phyloP scores from a whole-genome alignment of 1,140 invertebrate genomes.

The Schmidtea mediterranea region DNA sequence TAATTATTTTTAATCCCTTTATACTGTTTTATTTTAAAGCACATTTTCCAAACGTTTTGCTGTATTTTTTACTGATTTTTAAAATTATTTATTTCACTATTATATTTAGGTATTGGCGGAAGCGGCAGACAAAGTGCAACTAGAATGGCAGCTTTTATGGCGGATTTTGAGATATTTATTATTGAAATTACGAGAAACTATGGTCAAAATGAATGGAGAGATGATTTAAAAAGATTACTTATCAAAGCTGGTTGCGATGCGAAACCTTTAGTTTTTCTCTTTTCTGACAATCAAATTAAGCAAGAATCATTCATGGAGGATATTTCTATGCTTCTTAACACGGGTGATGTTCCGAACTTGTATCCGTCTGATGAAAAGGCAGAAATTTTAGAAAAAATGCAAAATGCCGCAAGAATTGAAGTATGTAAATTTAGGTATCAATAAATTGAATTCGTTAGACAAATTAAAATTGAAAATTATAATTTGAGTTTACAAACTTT shows the following conservation, averaged over 20 bases:
- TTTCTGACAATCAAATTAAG: constrained; percentile 28
- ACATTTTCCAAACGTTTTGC: too few relatives aligned
- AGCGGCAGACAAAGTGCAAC: constrained; percentile 26
- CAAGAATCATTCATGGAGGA: constrained; percentile 29
- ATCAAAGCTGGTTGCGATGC: constrained; percentile 19
- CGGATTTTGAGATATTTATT: constrained; percentile 25
- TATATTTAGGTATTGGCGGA: constrained; percentile 23
- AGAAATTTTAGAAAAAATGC: constrained; percentile 28
- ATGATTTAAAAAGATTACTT: constrained; percentile 16
- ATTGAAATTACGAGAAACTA: constrained; percentile 29
- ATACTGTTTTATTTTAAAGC: too few relatives aligned
- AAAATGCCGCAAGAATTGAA: constrained; percentile 22
- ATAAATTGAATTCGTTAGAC: constrained; percentile 6
- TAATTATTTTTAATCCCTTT: too few relatives aligned
- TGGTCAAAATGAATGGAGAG: constrained; percentile 23
- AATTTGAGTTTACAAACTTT: too few relatives aligned
- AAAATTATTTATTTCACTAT: too few relatives aligned
- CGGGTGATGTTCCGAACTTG: constrained; percentile 27
- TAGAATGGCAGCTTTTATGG: constrained; percentile 26
- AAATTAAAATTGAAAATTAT: too few relatives aligned
- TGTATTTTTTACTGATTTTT: too few relatives aligned
- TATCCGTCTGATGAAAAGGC: constrained; percentile 28
- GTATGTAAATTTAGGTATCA: constrained; percentile 11
- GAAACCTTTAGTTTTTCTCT: constrained; percentile 25
- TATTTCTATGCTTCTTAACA: constrained; percentile 28